Evolutionary conservation across 2,888 invertebrate species (phyloP).

Genomic region (Nomada fabriciana): DNA sequence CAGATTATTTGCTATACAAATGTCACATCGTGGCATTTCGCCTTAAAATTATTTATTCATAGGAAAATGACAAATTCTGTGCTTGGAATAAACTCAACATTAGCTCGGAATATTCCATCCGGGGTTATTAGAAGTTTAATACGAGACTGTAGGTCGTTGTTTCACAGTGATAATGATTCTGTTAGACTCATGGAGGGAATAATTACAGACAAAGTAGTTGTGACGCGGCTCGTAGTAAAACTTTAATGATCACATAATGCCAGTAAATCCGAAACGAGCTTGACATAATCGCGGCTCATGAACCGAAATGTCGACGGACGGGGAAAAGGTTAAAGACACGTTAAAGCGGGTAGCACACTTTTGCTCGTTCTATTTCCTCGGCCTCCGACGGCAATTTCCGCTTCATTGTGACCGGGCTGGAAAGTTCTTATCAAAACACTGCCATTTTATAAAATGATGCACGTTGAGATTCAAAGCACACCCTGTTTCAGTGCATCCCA

Average conservation of each 20-base stretch:
- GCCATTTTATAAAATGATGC: not conserved
- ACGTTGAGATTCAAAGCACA: not conserved
- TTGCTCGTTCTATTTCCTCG: conserved; percentile 36
- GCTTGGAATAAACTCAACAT: not conserved
- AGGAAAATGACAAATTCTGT: no score
- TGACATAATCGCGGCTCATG: conserved; percentile 6
- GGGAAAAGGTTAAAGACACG: conserved; percentile 39
- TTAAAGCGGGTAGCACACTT: conserved; percentile 51
- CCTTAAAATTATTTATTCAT: no score
- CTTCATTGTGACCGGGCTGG: conserved; percentile 15
- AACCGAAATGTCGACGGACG: conserved; percentile 16
- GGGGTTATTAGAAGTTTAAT: not conserved
- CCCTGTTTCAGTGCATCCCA: not conserved
- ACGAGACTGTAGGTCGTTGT: not conserved
- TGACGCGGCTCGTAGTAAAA: not conserved
- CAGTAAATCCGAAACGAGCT: conserved; percentile 2
- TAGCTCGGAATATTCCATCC: not conserved
- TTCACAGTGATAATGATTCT: not conserved
- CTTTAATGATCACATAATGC: not conserved
- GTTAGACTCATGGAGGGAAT: not conserved
- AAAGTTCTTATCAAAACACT: conserved; percentile 27
- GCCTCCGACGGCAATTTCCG: conserved; percentile 42
- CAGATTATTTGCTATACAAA: no score
- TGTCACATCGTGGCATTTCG: no score
- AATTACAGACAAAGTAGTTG: not conserved